Percentiles rank a stretch among this genome's conserved stretches.
Conservation (phyloP, 2,113 vertebrate species). For the Ceyx margarethae region DNA sequence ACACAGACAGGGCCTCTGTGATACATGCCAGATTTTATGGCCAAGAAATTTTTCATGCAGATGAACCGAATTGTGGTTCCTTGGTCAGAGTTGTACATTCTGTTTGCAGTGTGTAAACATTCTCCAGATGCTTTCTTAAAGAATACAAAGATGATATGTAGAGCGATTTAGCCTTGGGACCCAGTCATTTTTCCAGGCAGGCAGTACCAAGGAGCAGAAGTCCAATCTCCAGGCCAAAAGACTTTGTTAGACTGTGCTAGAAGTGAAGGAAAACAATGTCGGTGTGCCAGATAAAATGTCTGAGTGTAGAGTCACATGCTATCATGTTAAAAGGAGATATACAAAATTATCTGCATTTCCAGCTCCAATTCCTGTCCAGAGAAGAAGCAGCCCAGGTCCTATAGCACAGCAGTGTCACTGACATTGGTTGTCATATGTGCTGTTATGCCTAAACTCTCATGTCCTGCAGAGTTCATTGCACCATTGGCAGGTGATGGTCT, state of each 20-base stretch:
- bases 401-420: background rate
- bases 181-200: slow-evolving; percentile 18
- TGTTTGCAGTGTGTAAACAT: slow-evolving; percentile 81
- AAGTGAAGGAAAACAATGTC: background rate
- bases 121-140: slow-evolving; percentile 74
- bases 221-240: slow-evolving; percentile 10
- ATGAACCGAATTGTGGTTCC: slow-evolving; percentile 45
- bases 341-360: slow-evolving; percentile 9
- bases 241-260: background rate
- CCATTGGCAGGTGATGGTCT: background rate
- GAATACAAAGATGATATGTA: slow-evolving; percentile 38
- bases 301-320: slow-evolving; percentile 28
- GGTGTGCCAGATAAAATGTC: background rate
- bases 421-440: background rate
- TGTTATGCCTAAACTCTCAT: background rate
- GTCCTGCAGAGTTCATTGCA: background rate
- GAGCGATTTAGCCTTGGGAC: slow-evolving; percentile 21
- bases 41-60: slow-evolving; percentile 70
- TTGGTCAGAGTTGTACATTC: slow-evolving; percentile 74
- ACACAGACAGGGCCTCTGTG: slow-evolving; percentile 63
- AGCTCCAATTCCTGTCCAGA: background rate
- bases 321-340: slow-evolving; percentile 6
- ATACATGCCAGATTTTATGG: slow-evolving; percentile 70
- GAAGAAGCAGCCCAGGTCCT: slow-evolving; percentile 22
- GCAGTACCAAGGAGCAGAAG: slow-evolving; percentile 19